Evolutionary conservation across 92 coral and sea anemone genomes (phyloP).

Genomic region (Desmophyllum pertusum): DNA sequence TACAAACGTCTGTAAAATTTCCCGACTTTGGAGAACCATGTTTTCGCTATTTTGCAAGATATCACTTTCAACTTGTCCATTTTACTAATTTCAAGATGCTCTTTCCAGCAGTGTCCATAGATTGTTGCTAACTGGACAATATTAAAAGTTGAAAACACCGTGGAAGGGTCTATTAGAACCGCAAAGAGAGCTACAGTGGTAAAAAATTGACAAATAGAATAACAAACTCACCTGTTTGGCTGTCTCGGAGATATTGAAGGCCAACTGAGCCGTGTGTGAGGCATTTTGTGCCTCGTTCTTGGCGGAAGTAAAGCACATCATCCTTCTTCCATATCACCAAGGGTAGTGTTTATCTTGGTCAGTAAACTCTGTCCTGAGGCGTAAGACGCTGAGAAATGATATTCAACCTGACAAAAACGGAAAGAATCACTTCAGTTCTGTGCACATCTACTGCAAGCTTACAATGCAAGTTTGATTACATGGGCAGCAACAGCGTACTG

Average conservation of each 20-base stretch:
- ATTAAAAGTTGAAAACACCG: too few species aligned
- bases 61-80: too few species aligned
- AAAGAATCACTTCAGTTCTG: neutral
- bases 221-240: constrained; percentile 73
- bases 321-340: constrained; percentile 66
- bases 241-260: constrained; percentile 67
- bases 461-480: neutral
- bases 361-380: constrained; percentile 68
- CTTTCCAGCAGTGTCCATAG: too few species aligned
- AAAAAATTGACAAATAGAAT: neutral
- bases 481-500: neutral
- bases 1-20: too few species aligned
- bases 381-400: constrained; percentile 70
- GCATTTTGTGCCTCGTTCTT: constrained; percentile 74
- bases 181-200: neutral
- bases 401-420: constrained; percentile 61
- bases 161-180: neutral
- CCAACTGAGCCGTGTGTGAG: constrained; percentile 69
- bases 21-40: too few species aligned
- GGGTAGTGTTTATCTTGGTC: constrained; percentile 71
- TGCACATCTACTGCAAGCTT: too few species aligned
- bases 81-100: too few species aligned
- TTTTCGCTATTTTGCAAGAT: too few species aligned
- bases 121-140: too few species aligned
- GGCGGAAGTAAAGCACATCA: constrained; percentile 79